Conservation (phyloP, 2,888 invertebrate genomes). For the Xestia c-nigrum region DNA sequence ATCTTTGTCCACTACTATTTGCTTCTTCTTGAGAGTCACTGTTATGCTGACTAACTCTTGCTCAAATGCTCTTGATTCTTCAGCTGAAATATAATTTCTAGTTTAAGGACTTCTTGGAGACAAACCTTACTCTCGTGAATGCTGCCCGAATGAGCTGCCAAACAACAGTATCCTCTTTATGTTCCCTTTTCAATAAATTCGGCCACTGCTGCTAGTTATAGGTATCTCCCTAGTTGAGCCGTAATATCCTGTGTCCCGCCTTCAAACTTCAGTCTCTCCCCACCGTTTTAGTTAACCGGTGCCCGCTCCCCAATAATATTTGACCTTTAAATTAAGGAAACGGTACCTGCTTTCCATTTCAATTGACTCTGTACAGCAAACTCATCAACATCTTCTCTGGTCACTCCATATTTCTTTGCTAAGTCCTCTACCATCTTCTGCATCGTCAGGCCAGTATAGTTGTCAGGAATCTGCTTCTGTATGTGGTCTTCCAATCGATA, state of each 20-base stretch:
- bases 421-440: constrained; percentile 97
- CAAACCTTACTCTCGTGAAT: background rate
- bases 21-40: constrained; percentile 94
- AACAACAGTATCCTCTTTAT: background rate
- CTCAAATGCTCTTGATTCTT: constrained; percentile 95
- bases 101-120: background rate
- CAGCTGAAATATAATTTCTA: constrained; percentile 90
- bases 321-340: background rate
- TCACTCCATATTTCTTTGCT: constrained; percentile 93
- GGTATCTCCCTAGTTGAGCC: background rate
- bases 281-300: background rate
- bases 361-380: constrained; percentile 95
- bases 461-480: constrained; percentile 91
- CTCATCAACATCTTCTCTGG: constrained; percentile 94
- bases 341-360: constrained; percentile 94
- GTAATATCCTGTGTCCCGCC: background rate
- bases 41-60: constrained; percentile 96
- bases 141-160: no score
- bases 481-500: constrained; percentile 94
- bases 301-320: background rate
- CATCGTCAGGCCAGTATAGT: constrained; percentile 96
- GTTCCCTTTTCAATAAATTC: background rate
- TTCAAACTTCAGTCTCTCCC: background rate
- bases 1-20: constrained; percentile 93
- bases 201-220: background rate